Base-by-base conservation (phyloP, 1,140 invertebrate species). In the Macrobrachium nipponense region DNA sequence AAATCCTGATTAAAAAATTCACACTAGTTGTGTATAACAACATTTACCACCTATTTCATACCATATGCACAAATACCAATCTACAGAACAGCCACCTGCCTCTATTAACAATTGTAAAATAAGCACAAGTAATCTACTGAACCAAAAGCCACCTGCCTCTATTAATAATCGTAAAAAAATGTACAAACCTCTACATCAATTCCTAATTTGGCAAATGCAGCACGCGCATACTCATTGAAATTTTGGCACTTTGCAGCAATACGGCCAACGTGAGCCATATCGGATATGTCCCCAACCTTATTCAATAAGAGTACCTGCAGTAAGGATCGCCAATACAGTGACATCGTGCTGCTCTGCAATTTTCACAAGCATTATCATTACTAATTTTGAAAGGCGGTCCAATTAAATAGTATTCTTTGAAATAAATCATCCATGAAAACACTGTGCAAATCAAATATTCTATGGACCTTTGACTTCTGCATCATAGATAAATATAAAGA, bases 321-420 rank as follows among this genome's bases (percentile, higher is more conserved):
- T 59, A 86, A 66, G 14, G 83, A 77, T 18, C 83, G 83, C 77
- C 83, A 86, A 58, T 73, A 86, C 18, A 86, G 66, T 17, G 77
- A 60, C 17, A 80, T 76, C 11, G 36, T 60, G 2, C 83, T 60
- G 23, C 58, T 51, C 83, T 86, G 83, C 4, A 72, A 62, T 15
- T 10, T 59, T 75, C 20, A 20, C 17, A 11, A 10, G 72, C 18
- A 20, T 27, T 75, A 10, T 17, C 1, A 36, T 43, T 44, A 75
- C 43, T 27, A 2, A 18, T 43, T 75, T 36, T 2, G 20, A 18
- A 18, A 20, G 17, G 8, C 0, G 8, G 12, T 51, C 51, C 12
- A 51, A 51, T 12, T 2, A 51, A 36, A 51, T 51, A 10, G 5
- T 6, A 51, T 51, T 51, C 12, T 51, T 51, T 51, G 7, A 51